phyloP scores from a whole-genome alignment of 30 jellyfish, hydroid and myxozoan genomes.

The Sanderia malayensis region DNA sequence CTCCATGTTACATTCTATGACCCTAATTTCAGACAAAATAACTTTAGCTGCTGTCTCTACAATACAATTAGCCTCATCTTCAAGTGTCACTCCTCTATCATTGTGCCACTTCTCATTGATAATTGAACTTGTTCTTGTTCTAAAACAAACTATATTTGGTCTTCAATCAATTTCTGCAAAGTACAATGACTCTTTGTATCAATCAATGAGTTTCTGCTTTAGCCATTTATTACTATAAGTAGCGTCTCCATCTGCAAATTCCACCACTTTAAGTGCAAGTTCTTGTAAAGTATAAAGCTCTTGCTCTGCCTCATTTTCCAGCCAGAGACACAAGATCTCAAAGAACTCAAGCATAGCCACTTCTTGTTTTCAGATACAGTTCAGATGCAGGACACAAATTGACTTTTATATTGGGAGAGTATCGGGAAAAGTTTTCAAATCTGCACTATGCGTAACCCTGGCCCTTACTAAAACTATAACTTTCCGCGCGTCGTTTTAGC shows the following conservation, averaged over 20 bases:
- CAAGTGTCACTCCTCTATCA: slow-evolving; percentile 1
- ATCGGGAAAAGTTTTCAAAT: too few species aligned
- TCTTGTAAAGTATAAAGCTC: slow-evolving; percentile 23
- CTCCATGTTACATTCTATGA: slow-evolving; percentile 13
- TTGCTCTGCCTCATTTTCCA: slow-evolving; percentile 16
- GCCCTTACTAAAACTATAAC: too few species aligned
- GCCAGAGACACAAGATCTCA: slow-evolving; percentile 18
- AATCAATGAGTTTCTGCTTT: slow-evolving; percentile 11
- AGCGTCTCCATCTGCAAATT: slow-evolving; percentile 21
- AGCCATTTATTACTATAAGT: slow-evolving; percentile 15
- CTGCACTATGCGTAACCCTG: too few species aligned
- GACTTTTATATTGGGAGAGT: too few species aligned
- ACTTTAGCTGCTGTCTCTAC: slow-evolving; percentile 28
- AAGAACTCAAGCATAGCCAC: slow-evolving; percentile 19
- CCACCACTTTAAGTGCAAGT: slow-evolving; percentile 10
- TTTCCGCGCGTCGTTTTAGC: too few species aligned
- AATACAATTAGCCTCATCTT: slow-evolving; percentile 25
- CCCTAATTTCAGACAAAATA: slow-evolving; percentile 14
- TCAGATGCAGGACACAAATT: too few species aligned
- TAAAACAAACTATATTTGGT: slow-evolving; percentile 14
- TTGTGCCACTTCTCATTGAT: slow-evolving; percentile 10
- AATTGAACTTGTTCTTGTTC: slow-evolving; percentile 14
- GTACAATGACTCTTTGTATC: slow-evolving; percentile 18
- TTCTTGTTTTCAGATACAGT: slow-evolving; percentile 7
- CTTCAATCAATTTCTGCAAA: slow-evolving; percentile 28